phyloP scores from a whole-genome alignment of 2,888 invertebrate species.

The Melitaea athalia region DNA sequence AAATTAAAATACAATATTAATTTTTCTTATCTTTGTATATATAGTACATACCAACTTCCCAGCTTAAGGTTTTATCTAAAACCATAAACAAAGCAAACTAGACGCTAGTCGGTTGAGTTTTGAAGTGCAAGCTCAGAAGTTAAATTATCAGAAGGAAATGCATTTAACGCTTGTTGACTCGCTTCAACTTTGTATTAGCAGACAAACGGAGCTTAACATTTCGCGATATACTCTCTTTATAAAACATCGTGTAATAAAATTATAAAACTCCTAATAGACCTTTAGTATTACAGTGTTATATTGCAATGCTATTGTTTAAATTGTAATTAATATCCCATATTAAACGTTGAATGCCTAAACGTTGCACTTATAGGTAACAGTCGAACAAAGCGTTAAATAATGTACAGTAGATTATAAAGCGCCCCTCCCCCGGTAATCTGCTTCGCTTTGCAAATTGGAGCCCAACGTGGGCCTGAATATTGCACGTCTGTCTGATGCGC shows the following conservation, averaged over 20 bases:
- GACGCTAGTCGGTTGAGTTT: neutral
- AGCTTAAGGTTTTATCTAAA: neutral
- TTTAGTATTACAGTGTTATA: too few species aligned
- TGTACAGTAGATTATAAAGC: conserved; percentile 33
- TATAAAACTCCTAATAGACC: neutral
- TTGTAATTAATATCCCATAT: neutral
- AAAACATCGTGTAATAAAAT: neutral
- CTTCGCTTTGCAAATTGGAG: conserved; percentile 41
- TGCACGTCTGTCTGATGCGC: conserved; percentile 40
- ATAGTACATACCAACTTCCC: too few species aligned
- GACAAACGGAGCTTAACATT: conserved; percentile 8
- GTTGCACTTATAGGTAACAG: conserved; percentile 16
- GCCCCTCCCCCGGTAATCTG: conserved; percentile 39
- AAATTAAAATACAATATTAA: too few species aligned
- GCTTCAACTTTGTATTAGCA: conserved; percentile 20
- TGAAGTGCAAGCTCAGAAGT: conserved; percentile 29
- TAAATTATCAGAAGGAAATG: conserved; percentile 30
- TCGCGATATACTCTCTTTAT: neutral
- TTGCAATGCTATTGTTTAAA: neutral
- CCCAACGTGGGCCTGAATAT: conserved; percentile 44
- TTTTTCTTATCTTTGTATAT: too few species aligned
- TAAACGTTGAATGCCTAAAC: conserved; percentile 14
- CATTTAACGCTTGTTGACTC: conserved; percentile 32
- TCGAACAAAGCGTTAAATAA: conserved; percentile 37
- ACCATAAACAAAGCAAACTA: neutral